phyloP scores from a whole-genome alignment of 2,113 vertebrate genomes.

The Numida meleagris region DNA sequence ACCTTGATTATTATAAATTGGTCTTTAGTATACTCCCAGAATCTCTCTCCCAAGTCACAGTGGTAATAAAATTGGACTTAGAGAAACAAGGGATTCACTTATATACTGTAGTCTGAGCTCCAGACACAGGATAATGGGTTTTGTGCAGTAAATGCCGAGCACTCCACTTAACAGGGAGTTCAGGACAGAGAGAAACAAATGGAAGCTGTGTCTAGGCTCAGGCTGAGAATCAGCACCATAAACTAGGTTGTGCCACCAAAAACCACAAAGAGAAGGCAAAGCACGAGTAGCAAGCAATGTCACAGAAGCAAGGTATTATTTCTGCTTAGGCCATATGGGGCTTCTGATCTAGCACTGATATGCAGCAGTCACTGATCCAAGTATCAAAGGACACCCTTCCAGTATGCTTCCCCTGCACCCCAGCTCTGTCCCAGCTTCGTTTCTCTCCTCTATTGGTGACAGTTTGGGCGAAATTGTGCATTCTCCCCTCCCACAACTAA shows the following conservation, averaged over 20 bases:
- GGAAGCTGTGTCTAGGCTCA: neutral
- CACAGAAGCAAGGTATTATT: neutral
- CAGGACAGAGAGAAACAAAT: neutral
- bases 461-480: neutral
- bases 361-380: accelerated
- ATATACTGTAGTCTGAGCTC: neutral
- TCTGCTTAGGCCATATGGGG: neutral
- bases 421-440: neutral
- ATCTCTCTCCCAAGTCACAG: neutral
- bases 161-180: neutral
- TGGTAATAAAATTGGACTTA: neutral
- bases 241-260: neutral
- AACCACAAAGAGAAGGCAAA: neutral
- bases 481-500: conserved; percentile 2
- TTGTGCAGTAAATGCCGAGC: neutral
- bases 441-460: neutral
- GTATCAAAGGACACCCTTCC: neutral
- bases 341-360: neutral
- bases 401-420: neutral
- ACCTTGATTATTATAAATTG: neutral
- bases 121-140: accelerated
- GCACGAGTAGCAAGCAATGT: neutral
- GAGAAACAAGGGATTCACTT: neutral
- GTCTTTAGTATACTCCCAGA: neutral
- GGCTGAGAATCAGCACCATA: neutral